Base-by-base conservation (phyloP, 1,140 invertebrate genomes). In the Trichomalopsis sarcophagae region DNA sequence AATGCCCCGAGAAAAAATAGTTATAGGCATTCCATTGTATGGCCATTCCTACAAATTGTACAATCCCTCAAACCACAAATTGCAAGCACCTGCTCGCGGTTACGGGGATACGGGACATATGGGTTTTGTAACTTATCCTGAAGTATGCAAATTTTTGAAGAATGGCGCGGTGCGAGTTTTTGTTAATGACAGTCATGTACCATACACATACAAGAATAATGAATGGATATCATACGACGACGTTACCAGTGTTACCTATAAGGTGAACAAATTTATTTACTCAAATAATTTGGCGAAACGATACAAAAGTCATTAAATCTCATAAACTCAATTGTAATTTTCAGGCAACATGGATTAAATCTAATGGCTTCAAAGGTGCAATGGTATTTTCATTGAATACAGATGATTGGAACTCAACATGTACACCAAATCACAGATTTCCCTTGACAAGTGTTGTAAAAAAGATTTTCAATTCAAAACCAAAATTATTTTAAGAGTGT, bases 201-300 rank as follows among this genome's bases (percentile, higher is more conserved):
- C 97, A 2, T 99, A 97, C 93, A 94, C 96, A 6, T 96, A 95
- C 82, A 94, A 94, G 75, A 93, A 94, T 55, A 92, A 93, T 7
- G 96, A 98, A 90, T 99, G 98, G 98, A 95, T 98, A 74, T 97
- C 97, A 0, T 99, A 96, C 91, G 98, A 99, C 86, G 95, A 97
- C 90, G 91, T 94, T 6, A 90, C 94, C 55, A 99, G 97, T 92
- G 93, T 97, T 0, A 93, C 90, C 80, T 95, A 95, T 88, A 98
- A 98, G 92, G 95, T 96, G 92, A 89, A 44, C 2, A 55, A 76
- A 71, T 66, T 76, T 86, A 83, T 87, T 87, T 84, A 73, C 83
- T 78, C 78, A 55, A 68, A n/a, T 86, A 76, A 74, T 82, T 36
- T 81, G 62, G 62, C 17, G 2, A 82, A 71, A 76, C 68, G 85